A percentile compares a stretch with the other conserved stretches of the same genome.
Evolutionary conservation across 2,888 invertebrate genomes (phyloP).

Genomic region (Drosophila limbata): DNA sequence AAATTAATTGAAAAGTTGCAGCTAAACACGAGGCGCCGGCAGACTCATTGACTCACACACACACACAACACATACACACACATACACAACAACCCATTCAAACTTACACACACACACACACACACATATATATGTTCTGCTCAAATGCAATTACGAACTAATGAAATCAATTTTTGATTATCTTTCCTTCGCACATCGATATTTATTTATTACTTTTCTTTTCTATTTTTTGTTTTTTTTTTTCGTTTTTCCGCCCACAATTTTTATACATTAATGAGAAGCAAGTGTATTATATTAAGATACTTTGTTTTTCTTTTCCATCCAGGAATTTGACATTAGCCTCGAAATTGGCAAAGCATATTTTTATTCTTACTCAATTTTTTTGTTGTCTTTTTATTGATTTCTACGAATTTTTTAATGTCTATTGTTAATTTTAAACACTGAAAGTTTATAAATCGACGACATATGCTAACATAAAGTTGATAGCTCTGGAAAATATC

Average conservation of each 20-base stretch:
- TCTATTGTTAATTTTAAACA: constrained; percentile 4
- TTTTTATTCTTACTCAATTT: not conserved
- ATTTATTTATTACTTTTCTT: constrained; percentile 10
- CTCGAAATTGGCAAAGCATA: not conserved
- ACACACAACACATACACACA: constrained; percentile 9
- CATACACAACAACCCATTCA: not conserved
- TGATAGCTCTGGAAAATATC: no score
- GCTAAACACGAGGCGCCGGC: constrained; percentile 25
- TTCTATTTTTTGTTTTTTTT: constrained; percentile 2
- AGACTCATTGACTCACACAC: constrained; percentile 18
- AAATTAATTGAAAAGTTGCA: constrained; percentile 32
- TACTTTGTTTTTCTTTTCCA: not conserved
- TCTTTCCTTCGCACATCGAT: constrained; percentile 15
- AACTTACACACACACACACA: constrained; percentile 2
- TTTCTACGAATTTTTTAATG: constrained; percentile 7
- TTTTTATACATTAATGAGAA: not conserved
- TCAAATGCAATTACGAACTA: constrained; percentile 32
- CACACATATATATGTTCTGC: not conserved
- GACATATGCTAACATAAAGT: no score
- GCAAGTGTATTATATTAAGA: constrained; percentile 1
- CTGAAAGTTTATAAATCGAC: no score
- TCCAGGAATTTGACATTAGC: constrained; percentile 7
- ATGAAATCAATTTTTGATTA: constrained; percentile 55
- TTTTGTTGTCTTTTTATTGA: constrained; percentile 14
- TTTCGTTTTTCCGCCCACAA: constrained; percentile 1